Conservation (phyloP, 2,888 invertebrate genomes). For the Synanthedon tipuliformis region DNA sequence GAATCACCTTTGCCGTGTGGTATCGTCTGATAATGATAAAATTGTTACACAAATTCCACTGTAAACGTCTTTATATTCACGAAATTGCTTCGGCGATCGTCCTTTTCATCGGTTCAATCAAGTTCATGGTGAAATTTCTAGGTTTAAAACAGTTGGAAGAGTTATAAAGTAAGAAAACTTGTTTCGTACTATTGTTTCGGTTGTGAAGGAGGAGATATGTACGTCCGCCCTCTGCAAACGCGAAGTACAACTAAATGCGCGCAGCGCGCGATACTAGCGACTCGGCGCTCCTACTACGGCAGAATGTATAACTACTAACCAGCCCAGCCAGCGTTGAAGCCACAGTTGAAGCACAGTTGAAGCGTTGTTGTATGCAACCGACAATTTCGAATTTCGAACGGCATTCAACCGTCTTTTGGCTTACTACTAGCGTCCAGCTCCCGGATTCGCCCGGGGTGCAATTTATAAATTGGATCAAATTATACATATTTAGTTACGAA, state of each 20-base stretch:
- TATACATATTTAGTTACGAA: too few relatives aligned
- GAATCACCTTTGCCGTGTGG: conserved; percentile 44
- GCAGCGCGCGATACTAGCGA: conserved; percentile 35
- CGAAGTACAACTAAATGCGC: conserved; percentile 36
- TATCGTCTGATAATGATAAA: conserved; percentile 47
- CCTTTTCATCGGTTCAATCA: conserved; percentile 24
- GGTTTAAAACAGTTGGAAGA: conserved; percentile 13
- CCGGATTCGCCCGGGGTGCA: too few relatives aligned
- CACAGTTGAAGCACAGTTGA: too few relatives aligned
- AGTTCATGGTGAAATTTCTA: conserved; percentile 41
- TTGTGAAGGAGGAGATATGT: conserved; percentile 20
- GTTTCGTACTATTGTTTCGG: conserved; percentile 42
- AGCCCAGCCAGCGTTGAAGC: conserved; percentile 28
- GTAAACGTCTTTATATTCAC: conserved; percentile 32
- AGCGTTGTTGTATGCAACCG: too few relatives aligned
- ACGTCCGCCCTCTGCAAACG: conserved; percentile 43
- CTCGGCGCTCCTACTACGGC: conserved; percentile 25
- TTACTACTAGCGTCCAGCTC: too few relatives aligned
- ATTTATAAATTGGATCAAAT: too few relatives aligned
- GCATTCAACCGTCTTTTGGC: too few relatives aligned
- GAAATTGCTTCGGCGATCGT: conserved; percentile 27
- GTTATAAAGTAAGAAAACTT: conserved; percentile 42
- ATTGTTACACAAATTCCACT: conserved; percentile 52
- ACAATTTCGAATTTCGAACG: too few relatives aligned
- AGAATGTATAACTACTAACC: conserved; percentile 40